phyloP scores from a whole-genome alignment of 2,113 vertebrate genomes.

The Maccullochella peelii region DNA sequence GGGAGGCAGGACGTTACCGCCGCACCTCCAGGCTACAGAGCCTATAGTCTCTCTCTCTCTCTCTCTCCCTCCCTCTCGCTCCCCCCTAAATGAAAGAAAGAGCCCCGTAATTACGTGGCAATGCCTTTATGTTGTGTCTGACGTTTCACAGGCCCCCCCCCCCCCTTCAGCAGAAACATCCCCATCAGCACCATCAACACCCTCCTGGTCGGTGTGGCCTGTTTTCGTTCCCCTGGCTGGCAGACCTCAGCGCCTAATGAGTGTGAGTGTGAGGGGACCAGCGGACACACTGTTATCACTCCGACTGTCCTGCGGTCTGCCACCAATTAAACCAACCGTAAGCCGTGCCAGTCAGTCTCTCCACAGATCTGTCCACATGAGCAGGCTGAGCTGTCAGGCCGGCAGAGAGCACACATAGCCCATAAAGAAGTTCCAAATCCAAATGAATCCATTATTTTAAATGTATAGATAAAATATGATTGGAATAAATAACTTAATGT shows the following conservation, averaged over 20 bases:
- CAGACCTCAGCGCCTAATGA: constrained; percentile 11
- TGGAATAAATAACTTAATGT: neutral
- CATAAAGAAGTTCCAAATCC: neutral
- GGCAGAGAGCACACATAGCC: neutral
- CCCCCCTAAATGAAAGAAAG: constrained; percentile 34
- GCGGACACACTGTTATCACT: neutral
- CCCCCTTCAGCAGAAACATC: constrained; percentile 16
- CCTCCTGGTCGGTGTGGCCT: neutral
- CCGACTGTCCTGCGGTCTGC: constrained; percentile 36
- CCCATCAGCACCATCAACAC: constrained; percentile 45
- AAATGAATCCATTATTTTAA: neutral
- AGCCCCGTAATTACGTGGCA: constrained; percentile 90
- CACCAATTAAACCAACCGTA: constrained; percentile 22
- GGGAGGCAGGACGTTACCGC: constrained; percentile 77
- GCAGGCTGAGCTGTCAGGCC: neutral
- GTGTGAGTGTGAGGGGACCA: neutral
- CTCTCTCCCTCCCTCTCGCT: constrained; percentile 39
- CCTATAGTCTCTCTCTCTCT: constrained; percentile 20
- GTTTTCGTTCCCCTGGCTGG: constrained; percentile 15
- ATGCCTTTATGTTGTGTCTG: constrained; percentile 86
- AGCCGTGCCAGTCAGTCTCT: constrained; percentile 13
- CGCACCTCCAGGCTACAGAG: constrained; percentile 58
- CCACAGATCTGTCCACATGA: constrained; percentile 12
- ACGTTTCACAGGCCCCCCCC: constrained; percentile 86
- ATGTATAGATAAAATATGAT: neutral